These are phyloP conservation scores for Megaleporinus macrocephalus DNA, from an alignment of 2,113 vertebrate genomes.

Conservation along the genomic window DNA sequence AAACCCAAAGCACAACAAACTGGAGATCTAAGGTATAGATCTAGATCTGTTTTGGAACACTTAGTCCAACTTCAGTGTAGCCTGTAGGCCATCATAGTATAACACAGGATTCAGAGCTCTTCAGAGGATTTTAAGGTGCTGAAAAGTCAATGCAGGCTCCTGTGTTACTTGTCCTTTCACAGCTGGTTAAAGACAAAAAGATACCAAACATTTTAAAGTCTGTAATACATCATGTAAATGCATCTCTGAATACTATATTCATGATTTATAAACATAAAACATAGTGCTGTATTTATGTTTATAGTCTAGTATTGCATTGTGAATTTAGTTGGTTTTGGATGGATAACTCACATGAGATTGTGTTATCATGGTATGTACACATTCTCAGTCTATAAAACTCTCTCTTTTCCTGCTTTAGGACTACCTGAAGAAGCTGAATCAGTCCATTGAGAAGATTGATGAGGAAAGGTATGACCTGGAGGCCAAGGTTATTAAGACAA, in stretches of 20 bases:
- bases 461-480: constrained; percentile 93
- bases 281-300: no score
- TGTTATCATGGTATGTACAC: background rate
- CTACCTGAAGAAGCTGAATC: constrained; percentile 85
- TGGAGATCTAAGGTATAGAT: background rate
- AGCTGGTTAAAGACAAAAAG: no score
- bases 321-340: background rate
- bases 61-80: background rate
- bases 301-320: no score
- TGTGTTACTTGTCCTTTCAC: background rate
- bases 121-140: background rate
- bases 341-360: background rate
- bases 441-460: constrained; percentile 85
- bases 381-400: background rate
- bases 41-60: background rate
- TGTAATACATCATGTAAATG: no score
- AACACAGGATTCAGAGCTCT: background rate
- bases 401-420: constrained; percentile 76
- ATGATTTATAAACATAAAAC: no score
- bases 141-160: background rate
- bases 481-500: constrained; percentile 84
- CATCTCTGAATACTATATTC: no score
- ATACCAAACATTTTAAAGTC: no score
- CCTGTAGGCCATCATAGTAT: background rate
- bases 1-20: background rate